Evolutionary conservation across 1,140 invertebrate genomes (phyloP), one percentile per base, ranked within the genome.

Genomic region (Glossosoma conforme): DNA sequence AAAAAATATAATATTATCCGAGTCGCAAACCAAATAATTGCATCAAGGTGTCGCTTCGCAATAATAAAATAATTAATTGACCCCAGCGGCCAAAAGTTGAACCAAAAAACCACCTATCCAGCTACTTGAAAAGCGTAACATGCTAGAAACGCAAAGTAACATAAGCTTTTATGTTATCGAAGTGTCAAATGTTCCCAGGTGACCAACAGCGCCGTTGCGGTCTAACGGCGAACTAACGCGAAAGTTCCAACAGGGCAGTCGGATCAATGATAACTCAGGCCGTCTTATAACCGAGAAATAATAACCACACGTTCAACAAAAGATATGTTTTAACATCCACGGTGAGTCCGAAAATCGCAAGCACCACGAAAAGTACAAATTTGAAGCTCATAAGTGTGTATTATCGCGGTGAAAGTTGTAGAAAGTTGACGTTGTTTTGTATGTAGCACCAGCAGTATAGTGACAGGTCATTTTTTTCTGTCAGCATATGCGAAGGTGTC

Each of bases 231-330:
- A 22, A 36, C 17, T 4, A 4, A 44, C 42, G 21, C 41, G 50
- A 52, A 52, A 68, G 67, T 69, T 69, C 70, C 70, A 73, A 72
- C 70, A 66, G 64, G 70, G 70, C 70, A 73, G 66, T 72, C 67
- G 68, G 69, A 73, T 73, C 70, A 69, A 72, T 73, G 65, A 65
- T 42, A 45, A 25, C 35, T 38, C 33, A 35, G 28, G 22, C 49
- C 24, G 38, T 33, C 30, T 47, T 47, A 47, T 47, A 38, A 20
- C 11, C 11, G 28, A 38, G 17, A 30, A 44, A 24, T 35, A 19
- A 44, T 52, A 35, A 41, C 35, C 19, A 30, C 40, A 6, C 47
- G 14, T 41, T 37, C 9, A 13, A 15, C 22, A 21, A 38, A 24
- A 41, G n/a, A n/a, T n/a, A 49, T 49, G 46, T 49, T 40, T 33